Base-by-base conservation (phyloP, 2,888 invertebrate genomes). In the Cantharis rustica region DNA sequence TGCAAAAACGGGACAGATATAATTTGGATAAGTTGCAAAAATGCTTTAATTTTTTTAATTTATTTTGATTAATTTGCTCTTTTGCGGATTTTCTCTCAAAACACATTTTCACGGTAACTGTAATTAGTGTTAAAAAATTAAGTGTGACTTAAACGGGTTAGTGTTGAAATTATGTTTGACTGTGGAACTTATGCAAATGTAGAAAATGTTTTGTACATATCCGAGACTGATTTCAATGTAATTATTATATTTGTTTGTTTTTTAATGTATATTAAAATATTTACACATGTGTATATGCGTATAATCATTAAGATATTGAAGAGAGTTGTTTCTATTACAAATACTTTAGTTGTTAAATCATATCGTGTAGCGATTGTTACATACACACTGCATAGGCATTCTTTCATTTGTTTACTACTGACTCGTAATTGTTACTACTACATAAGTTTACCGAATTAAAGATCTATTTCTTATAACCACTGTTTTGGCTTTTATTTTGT, bases 161-260 rank as follows among this genome's bases (percentile, higher is more conserved):
- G 76, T 73, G 72, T 69, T 72, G 68, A 75, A 17, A 70, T 66
- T 71, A 76, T 69, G 73, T 66, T 63, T 69, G 75, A 69, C 70
- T 69, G 61, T 77, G 68, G 64, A 31, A 63, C 26, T 70, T 69
- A 20, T 74, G 74, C 69, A 63, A 68, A 73, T 74, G 31, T 61
- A 69, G 72, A 72, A 68, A 62, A 70, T 72, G 69, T 74, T 74
- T 74, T 74, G 77, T 77, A 77, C 74, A 77, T 77, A 77, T 74
- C 71, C 64, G 77, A 77, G 77, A 77, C 77, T 77, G 77, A 77
- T 77, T 77, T 77, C 69, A 69, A 72, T 77, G 77, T 77, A 77
- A 77, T 77, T 76, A 77, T 69, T 77, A 71, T 77, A 77, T 75
- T 77, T 74, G 76, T 15, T 27, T 77, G 77, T 77, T 74, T 77